Evolutionary conservation across 1,140 invertebrate genomes (phyloP), one percentile per base, ranked within the genome.

Genomic region (Orius insidiosus): DNA sequence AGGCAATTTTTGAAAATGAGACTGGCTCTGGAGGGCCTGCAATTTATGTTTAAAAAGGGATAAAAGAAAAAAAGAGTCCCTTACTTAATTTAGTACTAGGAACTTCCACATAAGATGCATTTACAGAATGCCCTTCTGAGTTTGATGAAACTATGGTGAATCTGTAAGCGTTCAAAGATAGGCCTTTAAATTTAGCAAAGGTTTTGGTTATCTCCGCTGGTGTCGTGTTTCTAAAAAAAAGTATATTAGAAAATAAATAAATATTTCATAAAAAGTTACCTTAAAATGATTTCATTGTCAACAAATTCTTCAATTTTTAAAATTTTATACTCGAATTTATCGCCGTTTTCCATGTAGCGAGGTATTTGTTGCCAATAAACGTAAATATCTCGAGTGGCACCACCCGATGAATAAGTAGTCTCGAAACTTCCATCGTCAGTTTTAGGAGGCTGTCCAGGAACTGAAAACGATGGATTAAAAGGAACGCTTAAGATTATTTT

Each of bases 311-410:
- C 56, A 0, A 65, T 58, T 14, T 54, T 43, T 32, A 60, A 52
- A 67, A 70, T 13, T 52, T 60, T 52, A 32, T 61, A 61, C 9
- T 46, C 48, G 54, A 74, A 74, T 44, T 68, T 61, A 14, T 68
- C 61, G 5, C 72, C 73, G 55, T 74, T 74, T 40, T 76, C 66
- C 48, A 74, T 63, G 54, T 69, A 68, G 6, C 63, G 59, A 15
- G 70, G 67, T 40, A 82, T 68, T 45, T 71, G 64, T 56, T 76
- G 72, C 78, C 79, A 82, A 58, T 80, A 80, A 13, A 81, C 60
- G 59, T 70, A 73, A 16, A 78, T 61, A 39, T 73, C 67, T 45
- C 62, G 63, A 42, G 55, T 64, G 33, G 65, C 60, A n/a, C 39
- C 42, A 13, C 24, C 24, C 24, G 37, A 13, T 48, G 64, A 69